A percentile compares a stretch with the other conserved stretches of the same genome.
These are phyloP conservation scores for Glareola pratincola DNA, from an alignment of 2,113 vertebrate species.

Conservation along the genomic window DNA sequence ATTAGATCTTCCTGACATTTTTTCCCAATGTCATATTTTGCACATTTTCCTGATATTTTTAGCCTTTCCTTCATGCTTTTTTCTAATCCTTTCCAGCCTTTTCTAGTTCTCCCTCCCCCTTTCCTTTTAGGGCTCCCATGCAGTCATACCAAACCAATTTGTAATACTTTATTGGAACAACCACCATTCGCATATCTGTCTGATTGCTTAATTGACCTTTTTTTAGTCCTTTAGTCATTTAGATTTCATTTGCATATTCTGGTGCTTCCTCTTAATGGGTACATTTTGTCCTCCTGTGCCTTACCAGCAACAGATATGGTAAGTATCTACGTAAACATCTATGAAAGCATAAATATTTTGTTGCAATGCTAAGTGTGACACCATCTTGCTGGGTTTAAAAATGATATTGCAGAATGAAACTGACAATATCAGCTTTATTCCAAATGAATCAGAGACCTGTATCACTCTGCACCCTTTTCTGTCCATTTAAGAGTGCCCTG, in stretches of 20 bases:
- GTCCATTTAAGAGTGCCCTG: fast-evolving
- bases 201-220: background rate
- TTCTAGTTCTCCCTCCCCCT: background rate
- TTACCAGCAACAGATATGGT: background rate
- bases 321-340: background rate
- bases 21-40: background rate
- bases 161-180: fast-evolving
- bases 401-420: background rate
- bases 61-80: background rate
- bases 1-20: background rate
- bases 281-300: background rate
- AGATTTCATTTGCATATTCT: background rate
- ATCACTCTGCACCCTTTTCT: background rate
- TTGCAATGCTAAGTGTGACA: background rate
- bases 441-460: background rate
- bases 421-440: background rate
- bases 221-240: background rate
- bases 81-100: background rate
- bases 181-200: background rate
- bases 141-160: background rate
- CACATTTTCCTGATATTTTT: background rate
- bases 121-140: background rate
- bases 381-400: background rate
- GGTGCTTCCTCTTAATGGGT: background rate
- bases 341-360: background rate